phyloP scores from a whole-genome alignment of 2,797 vertebrate genomes.

The Chrysocyon brachyurus region DNA sequence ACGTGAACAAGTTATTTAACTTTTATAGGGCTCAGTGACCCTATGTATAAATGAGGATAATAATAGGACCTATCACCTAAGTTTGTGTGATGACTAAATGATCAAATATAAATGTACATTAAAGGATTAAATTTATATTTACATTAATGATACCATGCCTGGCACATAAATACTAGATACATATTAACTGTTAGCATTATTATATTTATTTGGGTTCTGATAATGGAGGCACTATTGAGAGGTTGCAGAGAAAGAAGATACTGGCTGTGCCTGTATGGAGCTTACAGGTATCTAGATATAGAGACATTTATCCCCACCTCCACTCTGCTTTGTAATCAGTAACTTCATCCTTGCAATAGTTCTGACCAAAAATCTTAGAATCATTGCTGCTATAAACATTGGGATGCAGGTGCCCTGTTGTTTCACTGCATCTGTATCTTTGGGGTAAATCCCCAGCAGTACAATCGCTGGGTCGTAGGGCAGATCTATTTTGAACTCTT shows the following conservation, averaged over 20 bases:
- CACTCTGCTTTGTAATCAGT: background rate
- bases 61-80: background rate
- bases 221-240: background rate
- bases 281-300: background rate
- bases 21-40: background rate
- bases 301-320: accelerated
- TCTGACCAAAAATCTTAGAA: background rate
- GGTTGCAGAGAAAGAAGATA: background rate
- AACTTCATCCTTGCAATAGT: background rate
- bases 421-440: too few relatives aligned
- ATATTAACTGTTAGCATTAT: background rate
- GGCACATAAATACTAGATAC: background rate
- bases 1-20: background rate
- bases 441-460: too few relatives aligned
- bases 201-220: background rate
- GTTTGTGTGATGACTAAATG: background rate
- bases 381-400: background rate
- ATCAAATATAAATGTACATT: background rate
- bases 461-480: too few relatives aligned
- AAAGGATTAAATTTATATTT: background rate
- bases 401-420: too few relatives aligned
- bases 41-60: background rate
- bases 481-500: too few relatives aligned
- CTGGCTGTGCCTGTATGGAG: background rate
- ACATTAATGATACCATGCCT: background rate